Base-by-base conservation (phyloP, 2,797 vertebrate species). In the Hydrocynus forskahlii region DNA sequence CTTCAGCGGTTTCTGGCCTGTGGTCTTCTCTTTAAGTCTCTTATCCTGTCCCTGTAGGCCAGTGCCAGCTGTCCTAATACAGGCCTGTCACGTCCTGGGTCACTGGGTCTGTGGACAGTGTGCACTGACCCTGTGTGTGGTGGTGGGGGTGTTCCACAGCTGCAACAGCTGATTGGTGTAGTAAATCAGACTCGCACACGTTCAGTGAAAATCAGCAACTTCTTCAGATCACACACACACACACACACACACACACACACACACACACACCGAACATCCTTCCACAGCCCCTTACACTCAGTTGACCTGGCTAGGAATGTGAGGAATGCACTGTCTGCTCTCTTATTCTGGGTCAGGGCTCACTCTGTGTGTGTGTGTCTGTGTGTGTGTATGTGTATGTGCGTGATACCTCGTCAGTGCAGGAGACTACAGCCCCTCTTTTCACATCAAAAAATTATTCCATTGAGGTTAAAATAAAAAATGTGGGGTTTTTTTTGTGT, bases 231-330 rank as follows among this genome's bases (percentile, higher is more conserved):
- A 23, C 54, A n/a, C 17, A 60, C n/a, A n/a, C 19, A 23, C 57
- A 60, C n/a, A 60, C n/a, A 60, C 57, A 12, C 48, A 50, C 48
- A 50, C 48, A 50, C 9, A 50, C 9, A 50, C 9, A 50, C 9
- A 50, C 12, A 12, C 54, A 55, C 19, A 17, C 16, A 55, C 17
- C 2, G 9, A 43, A 43, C 43, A 43, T 43, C 57, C 59, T 64
- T 76, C 48, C 60, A 52, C 76, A 54, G 79, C 75, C 48, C 7
- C 52, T 79, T 45, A 76, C 29, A 77, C 78, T 83, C 60, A 75
- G 38, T 72, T 81, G 79, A 86, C 74, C 63, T 72, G 50, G 43
- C 43, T 80, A n/a, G 71, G 85, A 86, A 86, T 86, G 64, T 63
- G 70, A 68, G 66, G 82, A 84, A 86, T 86, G 69, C 68, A 43